These are phyloP conservation scores for Salminus brasiliensis DNA, from an alignment of 2,113 vertebrate genomes.

Conservation along the genomic window DNA sequence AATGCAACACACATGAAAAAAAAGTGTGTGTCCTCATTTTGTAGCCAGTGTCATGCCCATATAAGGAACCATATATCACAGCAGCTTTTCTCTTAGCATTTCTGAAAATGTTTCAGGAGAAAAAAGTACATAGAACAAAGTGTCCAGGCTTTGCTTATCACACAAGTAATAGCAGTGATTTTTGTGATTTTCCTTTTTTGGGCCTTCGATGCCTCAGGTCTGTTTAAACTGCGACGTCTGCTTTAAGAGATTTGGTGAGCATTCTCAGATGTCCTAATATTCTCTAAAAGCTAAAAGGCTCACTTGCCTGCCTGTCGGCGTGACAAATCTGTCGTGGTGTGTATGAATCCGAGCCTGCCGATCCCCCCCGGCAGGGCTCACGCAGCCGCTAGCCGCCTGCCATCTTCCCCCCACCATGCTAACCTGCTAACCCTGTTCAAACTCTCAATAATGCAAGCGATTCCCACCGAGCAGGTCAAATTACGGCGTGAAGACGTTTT, in stretches of 20 bases:
- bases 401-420: conserved; percentile 5
- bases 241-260: conserved; percentile 30
- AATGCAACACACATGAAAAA: no score
- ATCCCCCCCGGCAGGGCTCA: background rate
- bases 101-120: no score
- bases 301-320: background rate
- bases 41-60: no score
- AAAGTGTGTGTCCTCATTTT: no score
- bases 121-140: no score
- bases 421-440: conserved; percentile 11
- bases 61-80: no score
- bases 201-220: background rate
- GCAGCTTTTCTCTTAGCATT: no score
- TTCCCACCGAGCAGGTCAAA: conserved; percentile 47
- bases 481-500: conserved; percentile 41
- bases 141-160: no score
- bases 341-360: conserved; percentile 24
- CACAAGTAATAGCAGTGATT: no score
- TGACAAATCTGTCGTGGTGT: conserved; percentile 38
- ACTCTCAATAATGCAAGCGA: conserved; percentile 44
- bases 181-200: no score
- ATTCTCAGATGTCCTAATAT: conserved; percentile 21
- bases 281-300: conserved; percentile 26
- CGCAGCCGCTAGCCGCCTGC: background rate
- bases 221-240: background rate